Percentiles rank a stretch among this genome's conserved stretches.
phyloP scores from a whole-genome alignment of 2,113 vertebrate genomes.

The Orientallactaga bullata region DNA sequence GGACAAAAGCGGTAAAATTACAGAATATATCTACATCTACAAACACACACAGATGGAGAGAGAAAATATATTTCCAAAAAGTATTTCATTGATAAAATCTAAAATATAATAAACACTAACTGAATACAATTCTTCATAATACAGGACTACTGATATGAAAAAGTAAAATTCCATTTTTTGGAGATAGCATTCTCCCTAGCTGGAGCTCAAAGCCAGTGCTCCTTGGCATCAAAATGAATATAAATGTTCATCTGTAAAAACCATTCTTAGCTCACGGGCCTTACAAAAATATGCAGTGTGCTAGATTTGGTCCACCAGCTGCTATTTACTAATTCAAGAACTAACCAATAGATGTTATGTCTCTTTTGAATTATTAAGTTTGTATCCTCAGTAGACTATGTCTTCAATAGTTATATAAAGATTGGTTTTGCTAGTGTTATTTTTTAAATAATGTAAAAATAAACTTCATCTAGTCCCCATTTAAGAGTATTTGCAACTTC shows the following conservation, averaged over 20 bases:
- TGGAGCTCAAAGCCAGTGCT: not conserved
- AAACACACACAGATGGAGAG: not conserved
- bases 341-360: not conserved
- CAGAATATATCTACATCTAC: not conserved
- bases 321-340: not conserved
- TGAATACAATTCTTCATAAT: conserved; percentile 23
- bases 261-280: not conserved
- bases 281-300: not conserved
- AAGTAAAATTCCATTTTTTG: not conserved
- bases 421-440: conserved; percentile 33
- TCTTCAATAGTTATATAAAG: not conserved
- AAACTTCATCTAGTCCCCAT: conserved; percentile 29
- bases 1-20: not conserved
- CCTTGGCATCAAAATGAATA: conserved; percentile 7
- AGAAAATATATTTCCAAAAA: not conserved
- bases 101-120: not conserved
- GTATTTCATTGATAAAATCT: conserved; percentile 28
- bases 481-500: conserved; percentile 59
- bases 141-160: not conserved
- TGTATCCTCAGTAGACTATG: conserved; percentile 35
- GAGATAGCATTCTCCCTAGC: not conserved
- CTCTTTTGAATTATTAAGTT: not conserved
- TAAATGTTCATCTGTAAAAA: conserved; percentile 21
- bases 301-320: not conserved
- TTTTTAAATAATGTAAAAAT: conserved; percentile 44